phyloP scores from a whole-genome alignment of 1,140 invertebrate genomes.

The Platorchestia sp. region DNA sequence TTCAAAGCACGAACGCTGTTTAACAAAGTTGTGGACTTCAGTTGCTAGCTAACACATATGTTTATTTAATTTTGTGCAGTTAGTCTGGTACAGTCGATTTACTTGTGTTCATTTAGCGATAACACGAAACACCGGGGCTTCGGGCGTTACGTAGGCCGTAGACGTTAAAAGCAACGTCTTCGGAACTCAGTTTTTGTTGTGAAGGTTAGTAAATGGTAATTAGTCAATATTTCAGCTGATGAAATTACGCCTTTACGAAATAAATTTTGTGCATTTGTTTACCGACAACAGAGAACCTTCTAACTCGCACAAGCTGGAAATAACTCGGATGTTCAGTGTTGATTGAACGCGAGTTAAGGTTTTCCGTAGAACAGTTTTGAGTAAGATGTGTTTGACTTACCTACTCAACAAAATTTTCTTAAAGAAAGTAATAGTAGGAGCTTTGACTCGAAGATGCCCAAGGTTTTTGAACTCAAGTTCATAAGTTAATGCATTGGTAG shows the following conservation, averaged over 20 bases:
- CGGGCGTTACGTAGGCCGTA: background rate
- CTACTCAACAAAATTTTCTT: too few species aligned
- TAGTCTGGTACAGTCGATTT: background rate
- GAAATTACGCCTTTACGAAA: background rate
- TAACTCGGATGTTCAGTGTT: too few species aligned
- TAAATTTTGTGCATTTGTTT: background rate
- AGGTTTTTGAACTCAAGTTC: too few species aligned
- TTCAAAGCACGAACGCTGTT: background rate
- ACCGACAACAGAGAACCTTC: too few species aligned
- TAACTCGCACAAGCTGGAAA: too few species aligned
- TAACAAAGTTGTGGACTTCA: background rate
- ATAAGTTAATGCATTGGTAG: too few species aligned
- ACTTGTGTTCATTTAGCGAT: background rate
- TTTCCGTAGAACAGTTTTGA: too few species aligned
- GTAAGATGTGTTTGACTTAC: too few species aligned
- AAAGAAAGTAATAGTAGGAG: too few species aligned
- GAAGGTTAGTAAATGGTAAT: background rate
- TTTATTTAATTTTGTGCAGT: background rate
- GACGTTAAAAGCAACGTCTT: background rate
- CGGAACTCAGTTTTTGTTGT: background rate
- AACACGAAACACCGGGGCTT: background rate
- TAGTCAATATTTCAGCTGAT: background rate
- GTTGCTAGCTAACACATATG: background rate
- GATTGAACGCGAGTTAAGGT: too few species aligned
- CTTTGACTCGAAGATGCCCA: too few species aligned